Evolutionary conservation across 1,140 invertebrate genomes (phyloP).

Genomic region (Octopus sinensis): DNA sequence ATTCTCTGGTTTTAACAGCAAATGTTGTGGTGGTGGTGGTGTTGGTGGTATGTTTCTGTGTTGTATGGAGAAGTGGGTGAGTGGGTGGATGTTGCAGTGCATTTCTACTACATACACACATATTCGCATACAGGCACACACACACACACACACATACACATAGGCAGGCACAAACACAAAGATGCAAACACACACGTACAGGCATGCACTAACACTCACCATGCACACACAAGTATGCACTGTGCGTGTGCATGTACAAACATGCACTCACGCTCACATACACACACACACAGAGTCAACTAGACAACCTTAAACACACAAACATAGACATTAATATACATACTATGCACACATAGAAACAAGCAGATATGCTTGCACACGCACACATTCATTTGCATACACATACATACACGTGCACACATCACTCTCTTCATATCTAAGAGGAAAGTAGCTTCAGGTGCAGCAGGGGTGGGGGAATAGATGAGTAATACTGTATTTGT

Average conservation of each 20-base stretch:
- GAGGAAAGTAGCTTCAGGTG: too few relatives aligned
- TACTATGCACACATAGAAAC: not conserved
- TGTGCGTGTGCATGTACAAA: not conserved
- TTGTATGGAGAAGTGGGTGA: too few relatives aligned
- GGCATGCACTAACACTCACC: not conserved
- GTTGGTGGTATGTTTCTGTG: too few relatives aligned
- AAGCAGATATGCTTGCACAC: not conserved
- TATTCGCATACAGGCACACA: not conserved
- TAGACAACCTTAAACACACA: not conserved
- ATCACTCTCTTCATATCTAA: not conserved
- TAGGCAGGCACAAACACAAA: not conserved
- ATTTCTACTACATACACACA: not conserved
- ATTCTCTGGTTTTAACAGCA: too few relatives aligned
- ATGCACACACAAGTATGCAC: not conserved
- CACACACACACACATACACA: not conserved
- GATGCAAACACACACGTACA: not conserved
- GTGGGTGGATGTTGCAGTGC: too few relatives aligned
- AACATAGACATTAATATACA: not conserved
- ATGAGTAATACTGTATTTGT: too few relatives aligned
- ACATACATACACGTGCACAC: not conserved
- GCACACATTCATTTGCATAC: not conserved
- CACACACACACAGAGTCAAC: not conserved
- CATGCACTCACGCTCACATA: not conserved
- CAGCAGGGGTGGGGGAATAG: too few relatives aligned
- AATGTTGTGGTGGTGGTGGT: too few relatives aligned